Evolutionary conservation across 2,113 vertebrate genomes (phyloP).

Genomic region (Grammomys surdaster): DNA sequence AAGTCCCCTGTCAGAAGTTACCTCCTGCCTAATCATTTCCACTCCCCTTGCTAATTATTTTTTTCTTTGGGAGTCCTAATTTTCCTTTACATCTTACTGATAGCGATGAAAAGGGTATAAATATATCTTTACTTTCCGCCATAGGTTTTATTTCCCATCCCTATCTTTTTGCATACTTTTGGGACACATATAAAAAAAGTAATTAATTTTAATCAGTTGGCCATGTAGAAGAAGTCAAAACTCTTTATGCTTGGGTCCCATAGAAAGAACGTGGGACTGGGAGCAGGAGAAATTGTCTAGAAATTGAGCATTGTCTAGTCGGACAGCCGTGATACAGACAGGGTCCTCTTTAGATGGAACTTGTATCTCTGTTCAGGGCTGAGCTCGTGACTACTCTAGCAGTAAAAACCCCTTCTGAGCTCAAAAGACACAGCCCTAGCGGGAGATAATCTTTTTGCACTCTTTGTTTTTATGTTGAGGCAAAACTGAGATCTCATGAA

Average conservation of each 20-base stretch:
- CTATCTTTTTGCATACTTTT: not conserved
- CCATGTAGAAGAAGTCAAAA: conserved; percentile 12
- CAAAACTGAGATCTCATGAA: conserved; percentile 17
- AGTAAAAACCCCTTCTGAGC: not conserved
- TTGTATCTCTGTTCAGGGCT: not conserved
- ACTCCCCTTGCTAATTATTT: not conserved
- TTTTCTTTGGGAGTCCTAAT: not conserved
- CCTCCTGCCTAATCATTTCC: not conserved
- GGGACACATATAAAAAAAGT: not conserved
- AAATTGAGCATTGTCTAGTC: not conserved
- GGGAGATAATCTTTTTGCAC: not conserved
- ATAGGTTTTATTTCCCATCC: not conserved
- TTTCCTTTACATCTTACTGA: conserved; percentile 32
- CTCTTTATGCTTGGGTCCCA: conserved; percentile 3
- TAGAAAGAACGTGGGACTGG: not conserved
- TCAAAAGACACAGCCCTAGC: not conserved
- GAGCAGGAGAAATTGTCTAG: not conserved
- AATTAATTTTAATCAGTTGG: not conserved
- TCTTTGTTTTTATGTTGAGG: not conserved
- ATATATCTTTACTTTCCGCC: not conserved
- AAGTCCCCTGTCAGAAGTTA: not conserved
- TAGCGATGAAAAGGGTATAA: not conserved
- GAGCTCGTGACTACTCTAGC: no score
- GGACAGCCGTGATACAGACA: not conserved
- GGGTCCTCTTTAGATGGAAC: not conserved